Conservation (phyloP, 1,140 invertebrate species). For the Dysdera silvatica region DNA sequence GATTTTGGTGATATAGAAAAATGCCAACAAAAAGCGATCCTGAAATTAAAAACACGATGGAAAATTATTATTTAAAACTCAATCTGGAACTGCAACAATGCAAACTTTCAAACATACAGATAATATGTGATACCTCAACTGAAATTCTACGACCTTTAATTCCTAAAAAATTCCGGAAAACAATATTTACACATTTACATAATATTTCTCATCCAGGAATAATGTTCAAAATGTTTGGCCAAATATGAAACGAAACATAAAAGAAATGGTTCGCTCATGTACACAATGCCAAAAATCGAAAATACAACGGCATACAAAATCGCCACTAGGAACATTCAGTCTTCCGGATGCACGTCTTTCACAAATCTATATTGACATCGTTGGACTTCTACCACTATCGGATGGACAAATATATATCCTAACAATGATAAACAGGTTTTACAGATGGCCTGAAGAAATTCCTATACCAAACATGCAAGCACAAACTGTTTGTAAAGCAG, state of each 20-base stretch:
- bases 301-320: constrained; percentile 16
- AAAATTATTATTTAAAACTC: neutral
- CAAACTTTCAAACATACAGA: neutral
- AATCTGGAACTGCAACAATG: neutral
- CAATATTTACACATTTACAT: constrained; percentile 34
- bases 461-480: constrained; percentile 36
- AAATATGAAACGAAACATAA: constrained; percentile 33
- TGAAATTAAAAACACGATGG: neutral
- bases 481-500: constrained; percentile 34
- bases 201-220: constrained; percentile 35
- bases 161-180: too few relatives aligned
- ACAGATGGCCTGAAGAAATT: constrained; percentile 43
- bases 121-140: too few relatives aligned
- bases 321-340: constrained; percentile 30
- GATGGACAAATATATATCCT: constrained; percentile 30
- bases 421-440: constrained; percentile 44
- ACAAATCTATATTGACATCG: too few relatives aligned
- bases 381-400: constrained; percentile 32
- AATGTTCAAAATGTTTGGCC: constrained; percentile 44
- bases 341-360: neutral
- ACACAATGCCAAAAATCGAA: constrained; percentile 34
- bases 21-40: too few relatives aligned
- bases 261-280: constrained; percentile 27
- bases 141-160: too few relatives aligned
- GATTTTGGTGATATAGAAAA: too few relatives aligned